These are phyloP conservation scores for Brenthis hecate DNA, from an alignment of 2,888 invertebrate genomes.

Conservation along the genomic window DNA sequence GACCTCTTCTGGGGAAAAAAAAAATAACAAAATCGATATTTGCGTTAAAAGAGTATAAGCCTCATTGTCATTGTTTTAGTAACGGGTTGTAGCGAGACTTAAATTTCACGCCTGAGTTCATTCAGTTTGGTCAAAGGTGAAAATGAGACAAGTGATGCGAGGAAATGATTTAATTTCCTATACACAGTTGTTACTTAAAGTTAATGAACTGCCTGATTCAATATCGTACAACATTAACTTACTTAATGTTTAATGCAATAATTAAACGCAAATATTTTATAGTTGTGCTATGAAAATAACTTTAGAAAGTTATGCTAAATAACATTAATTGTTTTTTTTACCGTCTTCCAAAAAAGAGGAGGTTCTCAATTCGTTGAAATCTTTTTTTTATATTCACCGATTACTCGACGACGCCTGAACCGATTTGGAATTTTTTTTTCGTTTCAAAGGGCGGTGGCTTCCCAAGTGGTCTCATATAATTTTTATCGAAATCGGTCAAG, in stretches of 20 bases:
- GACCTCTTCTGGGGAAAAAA: neutral
- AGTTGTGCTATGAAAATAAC: neutral
- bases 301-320: neutral
- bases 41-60: slow-evolving; percentile 11
- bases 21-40: neutral
- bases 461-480: too few species aligned
- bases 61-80: slow-evolving; percentile 19
- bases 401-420: too few species aligned
- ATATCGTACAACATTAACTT: too few species aligned
- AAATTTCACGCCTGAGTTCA: slow-evolving; percentile 32
- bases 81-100: slow-evolving; percentile 10
- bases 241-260: too few species aligned
- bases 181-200: neutral
- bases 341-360: too few species aligned
- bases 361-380: too few species aligned
- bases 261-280: neutral
- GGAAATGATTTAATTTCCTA: slow-evolving; percentile 32
- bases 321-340: neutral
- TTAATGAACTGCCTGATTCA: neutral
- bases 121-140: slow-evolving; percentile 41
- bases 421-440: too few species aligned
- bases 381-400: too few species aligned
- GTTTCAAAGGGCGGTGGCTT: too few species aligned
- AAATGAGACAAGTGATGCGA: slow-evolving; percentile 40
- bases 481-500: too few species aligned